Base-by-base conservation (phyloP, 1,140 invertebrate species). In the Lordiphosa stackelbergi region DNA sequence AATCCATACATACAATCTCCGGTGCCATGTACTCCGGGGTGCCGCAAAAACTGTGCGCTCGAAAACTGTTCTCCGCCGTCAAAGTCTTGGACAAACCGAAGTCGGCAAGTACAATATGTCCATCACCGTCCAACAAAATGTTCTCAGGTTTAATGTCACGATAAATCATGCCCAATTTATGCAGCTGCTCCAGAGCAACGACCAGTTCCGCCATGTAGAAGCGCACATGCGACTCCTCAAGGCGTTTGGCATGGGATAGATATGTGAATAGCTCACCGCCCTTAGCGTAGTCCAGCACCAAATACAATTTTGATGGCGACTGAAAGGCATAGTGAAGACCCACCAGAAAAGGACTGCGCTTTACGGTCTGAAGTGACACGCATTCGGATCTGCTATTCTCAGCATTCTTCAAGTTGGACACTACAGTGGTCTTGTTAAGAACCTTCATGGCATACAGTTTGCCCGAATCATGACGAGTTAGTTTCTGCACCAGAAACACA, bases 1-100 rank as follows among this genome's bases (percentile, higher is more conserved):
- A 92, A 51, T 94, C 93, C 42, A 94, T 94, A 63, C 93, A 89
- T 28, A 98, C 94, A 10, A 98, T 94, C 89, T 98, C 96, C 9
- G 96, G 96, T 3, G 96, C 95, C 96, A 97, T 97, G 85, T 97
- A 97, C 86, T 99, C 97, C 62, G 98, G 96, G 42, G 97, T 99
- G 13, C 98, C 98, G 88, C 98, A 99, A 89, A 98, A 99, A 12
- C 96, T 98, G 89, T 97, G 98, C 0, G 98, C 95, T 70, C 96
- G 69, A 55, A 77, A 79, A 9, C 86, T 69, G 34, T 86, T 77
- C 43, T 91, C 87, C 75, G 90, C 73, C 5, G 87, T 72, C 11
- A 90, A 74, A 85, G 96, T 94, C 88, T 97, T 98, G 77, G 95
- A 96, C 2, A 98, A 91, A 0, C 96, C 96, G 84, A 97, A 97